Percentiles rank a stretch among this genome's conserved stretches.
Conservation (phyloP, 1,140 invertebrate genomes). For the Zaprionus africanus region DNA sequence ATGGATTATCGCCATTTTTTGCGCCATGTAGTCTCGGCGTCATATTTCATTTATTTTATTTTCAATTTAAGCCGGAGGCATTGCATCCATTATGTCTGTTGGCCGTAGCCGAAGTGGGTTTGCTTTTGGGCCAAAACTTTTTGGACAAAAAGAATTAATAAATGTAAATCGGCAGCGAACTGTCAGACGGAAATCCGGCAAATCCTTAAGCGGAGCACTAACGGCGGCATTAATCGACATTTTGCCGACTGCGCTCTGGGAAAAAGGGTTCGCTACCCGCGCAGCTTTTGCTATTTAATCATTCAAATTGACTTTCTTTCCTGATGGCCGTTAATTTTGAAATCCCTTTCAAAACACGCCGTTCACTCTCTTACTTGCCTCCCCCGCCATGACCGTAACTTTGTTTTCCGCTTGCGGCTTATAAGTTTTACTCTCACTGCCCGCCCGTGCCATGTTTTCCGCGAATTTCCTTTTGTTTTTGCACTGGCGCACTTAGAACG, state of each 20-base stretch:
- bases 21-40: slow-evolving; percentile 25
- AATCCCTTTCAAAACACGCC: slow-evolving; percentile 68
- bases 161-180: slow-evolving; percentile 69
- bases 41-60: slow-evolving; percentile 56
- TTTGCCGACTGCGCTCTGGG: slow-evolving; percentile 14
- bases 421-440: slow-evolving; percentile 64
- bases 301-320: slow-evolving; percentile 77
- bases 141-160: slow-evolving; percentile 62
- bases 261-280: slow-evolving; percentile 52
- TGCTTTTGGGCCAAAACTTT: slow-evolving; percentile 34
- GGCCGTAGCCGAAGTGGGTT: slow-evolving; percentile 5
- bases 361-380: neutral
- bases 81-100: slow-evolving; percentile 39
- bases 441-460: slow-evolving; percentile 36
- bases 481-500: slow-evolving; percentile 64
- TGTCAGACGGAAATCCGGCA: slow-evolving; percentile 38
- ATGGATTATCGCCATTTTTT: slow-evolving; percentile 67
- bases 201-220: slow-evolving; percentile 60
- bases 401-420: slow-evolving; percentile 74
- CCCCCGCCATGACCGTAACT: slow-evolving; percentile 51
- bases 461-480: slow-evolving; percentile 37
- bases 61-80: slow-evolving; percentile 29
- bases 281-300: slow-evolving; percentile 76
- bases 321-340: slow-evolving; percentile 77
- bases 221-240: slow-evolving; percentile 67